phyloP scores from a whole-genome alignment of 2,797 vertebrate species.

The Pristis pectinata region DNA sequence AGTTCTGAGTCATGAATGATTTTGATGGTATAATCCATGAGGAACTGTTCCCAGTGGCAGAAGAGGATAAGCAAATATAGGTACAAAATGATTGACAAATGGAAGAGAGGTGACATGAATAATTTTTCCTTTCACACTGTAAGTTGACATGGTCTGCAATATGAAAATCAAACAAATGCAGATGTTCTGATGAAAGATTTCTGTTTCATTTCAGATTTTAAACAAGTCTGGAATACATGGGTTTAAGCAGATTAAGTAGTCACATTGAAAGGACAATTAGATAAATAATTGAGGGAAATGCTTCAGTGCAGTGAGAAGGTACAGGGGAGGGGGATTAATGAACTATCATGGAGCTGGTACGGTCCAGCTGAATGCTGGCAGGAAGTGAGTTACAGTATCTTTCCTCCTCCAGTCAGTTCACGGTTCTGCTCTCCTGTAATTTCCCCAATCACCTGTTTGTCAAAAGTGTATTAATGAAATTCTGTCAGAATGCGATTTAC shows the following conservation, averaged over 20 bases:
- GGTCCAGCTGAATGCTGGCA: neutral
- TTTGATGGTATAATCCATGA: neutral
- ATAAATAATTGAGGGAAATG: neutral
- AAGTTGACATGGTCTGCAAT: neutral
- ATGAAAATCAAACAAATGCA: no score
- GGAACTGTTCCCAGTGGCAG: neutral
- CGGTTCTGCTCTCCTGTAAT: neutral
- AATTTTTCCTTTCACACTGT: neutral
- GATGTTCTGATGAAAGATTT: no score
- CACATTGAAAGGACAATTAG: neutral
- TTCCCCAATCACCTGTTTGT: neutral
- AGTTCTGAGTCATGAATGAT: neutral
- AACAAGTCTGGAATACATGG: no score
- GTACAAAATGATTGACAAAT: neutral
- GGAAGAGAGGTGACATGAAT: neutral
- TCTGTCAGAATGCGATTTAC: neutral
- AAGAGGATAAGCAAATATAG: neutral
- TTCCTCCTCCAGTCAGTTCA: neutral
- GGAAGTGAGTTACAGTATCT: neutral
- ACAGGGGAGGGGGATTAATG: neutral
- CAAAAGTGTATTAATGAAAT: constrained; percentile 2
- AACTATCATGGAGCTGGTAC: neutral
- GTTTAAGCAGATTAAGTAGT: no score
- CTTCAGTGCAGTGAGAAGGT: neutral
- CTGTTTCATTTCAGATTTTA: no score